phyloP scores from a whole-genome alignment of 2,113 vertebrate species.

The Naja naja region DNA sequence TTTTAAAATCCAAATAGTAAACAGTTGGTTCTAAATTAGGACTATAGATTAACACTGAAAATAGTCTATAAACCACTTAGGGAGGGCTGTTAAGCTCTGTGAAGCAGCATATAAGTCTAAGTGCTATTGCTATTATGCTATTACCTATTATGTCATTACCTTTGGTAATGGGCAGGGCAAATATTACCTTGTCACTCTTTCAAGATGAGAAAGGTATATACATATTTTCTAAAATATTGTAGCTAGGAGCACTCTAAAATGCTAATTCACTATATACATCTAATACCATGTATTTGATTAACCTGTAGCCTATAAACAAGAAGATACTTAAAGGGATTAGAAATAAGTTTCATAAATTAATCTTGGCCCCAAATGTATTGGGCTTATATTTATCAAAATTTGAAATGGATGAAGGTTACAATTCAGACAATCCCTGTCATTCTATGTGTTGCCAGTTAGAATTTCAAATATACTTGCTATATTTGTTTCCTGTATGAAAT shows the following conservation, averaged over 20 bases:
- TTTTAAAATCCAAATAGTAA: background rate
- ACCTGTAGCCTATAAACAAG: background rate
- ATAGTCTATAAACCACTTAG: too few relatives aligned
- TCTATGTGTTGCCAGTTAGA: background rate
- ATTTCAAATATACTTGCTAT: background rate
- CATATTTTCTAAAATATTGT: background rate
- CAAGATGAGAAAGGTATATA: background rate
- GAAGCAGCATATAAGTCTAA: too few relatives aligned
- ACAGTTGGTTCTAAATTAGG: background rate
- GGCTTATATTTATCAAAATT: background rate
- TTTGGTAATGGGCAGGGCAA: background rate
- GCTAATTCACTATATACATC: background rate
- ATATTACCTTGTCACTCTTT: background rate
- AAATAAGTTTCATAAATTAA: background rate
- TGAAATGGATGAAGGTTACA: background rate
- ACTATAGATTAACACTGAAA: background rate
- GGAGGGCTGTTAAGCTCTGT: too few relatives aligned
- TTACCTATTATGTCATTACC: background rate
- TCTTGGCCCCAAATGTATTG: background rate
- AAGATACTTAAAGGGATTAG: background rate
- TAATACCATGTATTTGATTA: background rate
- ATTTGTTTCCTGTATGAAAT: background rate
- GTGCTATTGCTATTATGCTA: too few relatives aligned
- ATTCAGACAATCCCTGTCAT: too few relatives aligned
- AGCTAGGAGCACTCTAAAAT: background rate